Percentiles rank a stretch among this genome's conserved stretches.
Evolutionary conservation across 2,888 invertebrate genomes (phyloP).

Genomic region (Micoletzkya japonica): DNA sequence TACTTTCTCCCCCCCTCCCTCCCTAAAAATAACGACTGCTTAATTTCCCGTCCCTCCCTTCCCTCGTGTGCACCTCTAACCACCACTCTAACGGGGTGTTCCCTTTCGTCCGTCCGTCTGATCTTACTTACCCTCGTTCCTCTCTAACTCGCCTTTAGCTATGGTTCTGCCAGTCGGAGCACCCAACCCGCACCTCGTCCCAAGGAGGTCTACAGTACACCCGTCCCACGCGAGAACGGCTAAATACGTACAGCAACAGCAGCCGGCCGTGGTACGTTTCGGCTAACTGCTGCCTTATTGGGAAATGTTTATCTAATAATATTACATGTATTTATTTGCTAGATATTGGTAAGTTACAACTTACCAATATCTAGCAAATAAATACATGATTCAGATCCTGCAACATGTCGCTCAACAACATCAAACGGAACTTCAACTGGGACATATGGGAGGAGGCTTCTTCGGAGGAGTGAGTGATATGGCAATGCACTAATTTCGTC

Average conservation of each 20-base stretch:
- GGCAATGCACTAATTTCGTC: neutral
- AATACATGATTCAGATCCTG: neutral
- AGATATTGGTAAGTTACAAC: neutral
- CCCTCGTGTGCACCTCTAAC: neutral
- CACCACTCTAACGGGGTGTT: neutral
- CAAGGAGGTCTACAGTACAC: neutral
- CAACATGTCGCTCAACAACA: slow-evolving; percentile 44
- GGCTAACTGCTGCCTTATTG: neutral
- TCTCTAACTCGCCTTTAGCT: neutral
- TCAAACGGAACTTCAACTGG: slow-evolving; percentile 47
- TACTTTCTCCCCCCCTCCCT: slow-evolving; percentile 4
- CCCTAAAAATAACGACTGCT: no score
- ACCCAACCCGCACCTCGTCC: slow-evolving; percentile 20
- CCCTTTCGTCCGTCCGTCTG: neutral
- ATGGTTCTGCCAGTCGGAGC: slow-evolving; percentile 27
- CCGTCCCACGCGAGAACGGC: slow-evolving; percentile 13
- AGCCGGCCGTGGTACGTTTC: slow-evolving; percentile 13
- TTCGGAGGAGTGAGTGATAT: slow-evolving; percentile 44
- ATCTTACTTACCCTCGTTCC: no score
- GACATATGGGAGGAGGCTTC: slow-evolving; percentile 44
- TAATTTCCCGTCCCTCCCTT: neutral
- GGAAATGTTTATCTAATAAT: neutral
- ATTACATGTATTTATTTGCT: no score
- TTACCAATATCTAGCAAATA: neutral
- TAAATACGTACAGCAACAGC: slow-evolving; percentile 25